Conservation (phyloP, 2,113 vertebrate species). For the Heliornis fulica region DNA sequence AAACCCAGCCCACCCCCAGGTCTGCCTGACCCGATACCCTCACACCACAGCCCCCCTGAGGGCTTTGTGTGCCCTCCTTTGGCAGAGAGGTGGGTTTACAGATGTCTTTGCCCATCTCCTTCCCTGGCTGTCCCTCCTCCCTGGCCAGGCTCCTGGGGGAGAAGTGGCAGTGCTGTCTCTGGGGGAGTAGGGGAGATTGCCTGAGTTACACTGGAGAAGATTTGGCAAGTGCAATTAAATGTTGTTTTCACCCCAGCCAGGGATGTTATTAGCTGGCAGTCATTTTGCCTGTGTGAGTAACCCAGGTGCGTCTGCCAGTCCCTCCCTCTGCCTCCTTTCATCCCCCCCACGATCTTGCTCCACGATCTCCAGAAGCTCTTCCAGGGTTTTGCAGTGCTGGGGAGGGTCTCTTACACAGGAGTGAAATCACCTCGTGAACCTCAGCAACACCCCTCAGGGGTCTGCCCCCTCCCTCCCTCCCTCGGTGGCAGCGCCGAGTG, state of each 20-base stretch:
- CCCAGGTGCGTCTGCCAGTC: background rate
- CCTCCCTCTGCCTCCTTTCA: background rate
- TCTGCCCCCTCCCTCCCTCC: background rate
- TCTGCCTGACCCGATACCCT: background rate
- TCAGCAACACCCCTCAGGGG: rapidly evolving
- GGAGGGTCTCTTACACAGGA: background rate
- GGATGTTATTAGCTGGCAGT: constrained; percentile 50
- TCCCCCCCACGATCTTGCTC: background rate
- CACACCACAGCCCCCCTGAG: background rate
- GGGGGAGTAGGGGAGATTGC: constrained; percentile 13
- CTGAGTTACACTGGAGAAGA: constrained; percentile 14
- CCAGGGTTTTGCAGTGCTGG: background rate
- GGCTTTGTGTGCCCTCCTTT: background rate
- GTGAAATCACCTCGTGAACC: background rate
- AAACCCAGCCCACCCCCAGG: background rate
- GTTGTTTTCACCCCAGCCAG: constrained; percentile 59
- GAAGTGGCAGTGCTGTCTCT: background rate
- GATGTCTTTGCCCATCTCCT: background rate
- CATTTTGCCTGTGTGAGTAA: constrained; percentile 35
- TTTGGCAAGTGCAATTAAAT: constrained; percentile 42
- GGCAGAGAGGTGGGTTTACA: background rate
- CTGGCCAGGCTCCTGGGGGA: background rate
- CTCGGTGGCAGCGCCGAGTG: background rate
- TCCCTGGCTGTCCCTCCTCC: background rate
- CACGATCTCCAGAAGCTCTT: background rate